phyloP scores from a whole-genome alignment of 53 echinoderm and acorn worm genomes.

The Echinometra lucunter region DNA sequence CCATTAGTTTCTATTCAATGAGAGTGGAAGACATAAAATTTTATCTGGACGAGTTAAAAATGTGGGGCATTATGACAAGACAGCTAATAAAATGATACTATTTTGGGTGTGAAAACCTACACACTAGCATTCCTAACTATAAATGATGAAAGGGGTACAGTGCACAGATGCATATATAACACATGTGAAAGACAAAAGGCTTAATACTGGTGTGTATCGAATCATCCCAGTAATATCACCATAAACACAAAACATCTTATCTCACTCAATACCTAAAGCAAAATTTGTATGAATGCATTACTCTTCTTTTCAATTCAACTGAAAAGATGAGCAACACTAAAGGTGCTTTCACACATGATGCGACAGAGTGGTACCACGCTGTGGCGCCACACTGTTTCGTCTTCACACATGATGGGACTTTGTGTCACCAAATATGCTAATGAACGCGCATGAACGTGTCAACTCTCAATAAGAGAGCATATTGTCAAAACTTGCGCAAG shows the following conservation, averaged over 20 bases:
- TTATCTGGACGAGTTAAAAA: slow-evolving; percentile 33
- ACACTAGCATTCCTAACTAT: slow-evolving; percentile 7
- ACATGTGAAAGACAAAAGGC: slow-evolving; percentile 53
- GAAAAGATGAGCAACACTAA: background rate
- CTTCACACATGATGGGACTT: no score
- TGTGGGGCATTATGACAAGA: background rate
- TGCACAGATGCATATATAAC: background rate
- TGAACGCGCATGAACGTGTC: no score
- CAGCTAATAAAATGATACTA: background rate
- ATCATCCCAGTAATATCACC: slow-evolving; percentile 18
- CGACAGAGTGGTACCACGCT: no score
- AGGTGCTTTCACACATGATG: background rate
- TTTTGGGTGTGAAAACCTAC: background rate
- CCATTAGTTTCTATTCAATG: background rate
- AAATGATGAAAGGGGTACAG: slow-evolving; percentile 53
- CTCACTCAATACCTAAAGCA: background rate
- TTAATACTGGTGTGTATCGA: slow-evolving; percentile 60
- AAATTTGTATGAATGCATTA: background rate
- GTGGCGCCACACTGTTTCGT: no score
- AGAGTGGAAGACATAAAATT: slow-evolving; percentile 49
- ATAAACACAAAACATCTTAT: background rate
- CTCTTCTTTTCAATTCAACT: slow-evolving; percentile 1
- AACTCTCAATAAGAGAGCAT: no score
- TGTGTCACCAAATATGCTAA: no score
- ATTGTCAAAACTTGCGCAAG: no score